A percentile compares a stretch with the other conserved stretches of the same genome.
Evolutionary conservation across 1,140 invertebrate species (phyloP).

Genomic region (Schlechtendalia chinensis): DNA sequence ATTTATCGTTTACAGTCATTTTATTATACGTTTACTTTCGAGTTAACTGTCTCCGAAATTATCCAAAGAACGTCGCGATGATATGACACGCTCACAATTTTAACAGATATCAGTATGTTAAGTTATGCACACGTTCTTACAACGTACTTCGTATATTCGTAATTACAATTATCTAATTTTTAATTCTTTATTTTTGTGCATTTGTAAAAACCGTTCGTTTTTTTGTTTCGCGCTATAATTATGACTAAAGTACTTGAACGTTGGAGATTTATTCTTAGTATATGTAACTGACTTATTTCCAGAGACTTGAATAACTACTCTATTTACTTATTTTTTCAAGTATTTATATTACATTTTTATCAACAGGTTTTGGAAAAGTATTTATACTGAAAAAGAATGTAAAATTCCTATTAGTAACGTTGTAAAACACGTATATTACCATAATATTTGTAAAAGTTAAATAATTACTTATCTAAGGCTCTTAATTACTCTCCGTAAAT

Average conservation of each 20-base stretch:
- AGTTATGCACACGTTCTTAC: neutral
- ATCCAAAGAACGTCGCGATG: neutral
- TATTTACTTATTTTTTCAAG: neutral
- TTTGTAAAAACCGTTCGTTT: neutral
- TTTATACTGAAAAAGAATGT: too few relatives aligned
- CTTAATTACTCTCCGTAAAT: too few relatives aligned
- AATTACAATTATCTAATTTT: neutral
- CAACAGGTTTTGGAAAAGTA: too few relatives aligned
- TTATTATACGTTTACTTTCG: neutral
- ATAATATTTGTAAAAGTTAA: too few relatives aligned
- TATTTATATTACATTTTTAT: neutral
- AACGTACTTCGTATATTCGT: neutral
- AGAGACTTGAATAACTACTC: neutral
- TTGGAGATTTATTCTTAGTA: neutral
- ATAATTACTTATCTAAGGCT: too few relatives aligned
- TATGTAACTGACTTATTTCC: neutral
- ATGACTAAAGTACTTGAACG: neutral
- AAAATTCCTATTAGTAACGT: too few relatives aligned
- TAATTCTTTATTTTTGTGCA: neutral
- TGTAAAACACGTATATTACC: too few relatives aligned
- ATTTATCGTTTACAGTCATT: slow-evolving; percentile 2
- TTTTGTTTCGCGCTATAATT: neutral
- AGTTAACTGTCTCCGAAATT: neutral
- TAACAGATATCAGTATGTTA: neutral
- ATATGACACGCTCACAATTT: neutral